Evolutionary conservation across 2,113 vertebrate species (phyloP), one percentile per base, ranked within the genome.

Genomic region (Hippocampus mohnikei): DNA sequence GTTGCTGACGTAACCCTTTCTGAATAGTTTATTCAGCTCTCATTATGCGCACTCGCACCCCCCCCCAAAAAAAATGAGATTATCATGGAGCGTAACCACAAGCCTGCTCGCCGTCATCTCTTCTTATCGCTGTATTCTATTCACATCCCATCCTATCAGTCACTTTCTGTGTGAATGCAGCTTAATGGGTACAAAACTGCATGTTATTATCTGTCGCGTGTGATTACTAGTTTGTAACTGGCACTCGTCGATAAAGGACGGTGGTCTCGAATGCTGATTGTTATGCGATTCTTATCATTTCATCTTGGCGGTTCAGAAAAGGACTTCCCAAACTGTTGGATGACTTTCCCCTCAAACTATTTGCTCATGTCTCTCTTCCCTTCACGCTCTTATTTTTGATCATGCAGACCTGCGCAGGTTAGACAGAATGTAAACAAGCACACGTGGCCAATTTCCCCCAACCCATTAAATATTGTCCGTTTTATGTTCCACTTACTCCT

Each of bases 331-430:
- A 7, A 59, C 0, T 16, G 8, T n/a, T 27, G 66, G 41, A 71
- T 25, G 66, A 66, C 44, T 41, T 75, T 60, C 48, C 46, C 67
- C 40, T 80, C 74, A 66, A 18, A 46, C 25, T 63, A 12, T 41
- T 9, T 44, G 23, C 29, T 4, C 29, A 12, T 41, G 15, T 66
- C 29, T 63, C 29, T 63, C 11, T 69, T 23, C 56, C 10, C 3
- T 25, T 65, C 40, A 65, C 13, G 11, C 27, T 48, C 7, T 6
- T 23, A 11, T 13, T 58, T 15, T 56, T 20, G 3, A 25, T 40
- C 33, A 37, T 40, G 2, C 16, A 37, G 33, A 37, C 13, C 33
- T 21, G 37, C 37, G n/a, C 20, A 40, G 33, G 20, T 41, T n/a
- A n/a, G 8, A 63, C 12, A 10, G 29, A 33, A 37, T 61, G 27